These are phyloP conservation scores for Sphaeramia orbicularis DNA, from an alignment of 2,797 vertebrate species.

Conservation along the genomic window DNA sequence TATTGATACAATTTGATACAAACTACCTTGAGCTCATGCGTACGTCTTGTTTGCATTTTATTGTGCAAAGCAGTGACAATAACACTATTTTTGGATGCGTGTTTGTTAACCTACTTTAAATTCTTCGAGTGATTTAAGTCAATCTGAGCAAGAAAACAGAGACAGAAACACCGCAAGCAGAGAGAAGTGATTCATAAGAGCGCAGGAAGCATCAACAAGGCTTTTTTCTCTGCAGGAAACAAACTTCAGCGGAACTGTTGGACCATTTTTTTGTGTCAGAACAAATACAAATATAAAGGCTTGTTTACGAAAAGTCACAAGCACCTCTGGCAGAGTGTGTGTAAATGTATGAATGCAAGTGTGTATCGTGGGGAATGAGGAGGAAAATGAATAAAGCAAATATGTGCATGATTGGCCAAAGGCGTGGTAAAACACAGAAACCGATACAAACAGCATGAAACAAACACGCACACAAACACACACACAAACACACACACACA, in stretches of 20 bases:
- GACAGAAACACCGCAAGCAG: not conserved
- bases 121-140: not conserved
- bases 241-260: slow-evolving; percentile 41
- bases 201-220: slow-evolving; percentile 16
- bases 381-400: slow-evolving; percentile 62
- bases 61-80: not conserved
- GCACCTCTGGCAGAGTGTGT: slow-evolving; percentile 37
- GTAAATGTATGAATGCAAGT: slow-evolving; percentile 11
- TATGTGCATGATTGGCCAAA: slow-evolving; percentile 56
- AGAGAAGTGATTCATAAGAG: slow-evolving; percentile 26
- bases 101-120: not conserved
- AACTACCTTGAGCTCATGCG: too few relatives aligned
- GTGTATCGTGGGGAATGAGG: slow-evolving; percentile 43
- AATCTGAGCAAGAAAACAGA: not conserved
- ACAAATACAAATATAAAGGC: slow-evolving; percentile 54
- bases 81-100: not conserved
- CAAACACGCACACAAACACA: slow-evolving; percentile 11
- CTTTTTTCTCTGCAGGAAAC: slow-evolving; percentile 48
- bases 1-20: too few relatives aligned
- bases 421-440: slow-evolving; percentile 45
- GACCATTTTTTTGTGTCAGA: slow-evolving; percentile 12
- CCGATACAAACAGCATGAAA: slow-evolving; percentile 26
- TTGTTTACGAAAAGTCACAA: slow-evolving; percentile 50
- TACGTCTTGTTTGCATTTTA: too few relatives aligned
- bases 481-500: slow-evolving; percentile 8